Percentiles rank a stretch among this genome's conserved stretches.
Evolutionary conservation across 2,113 vertebrate genomes (phyloP).

Genomic region (Pseudopipra pipra): DNA sequence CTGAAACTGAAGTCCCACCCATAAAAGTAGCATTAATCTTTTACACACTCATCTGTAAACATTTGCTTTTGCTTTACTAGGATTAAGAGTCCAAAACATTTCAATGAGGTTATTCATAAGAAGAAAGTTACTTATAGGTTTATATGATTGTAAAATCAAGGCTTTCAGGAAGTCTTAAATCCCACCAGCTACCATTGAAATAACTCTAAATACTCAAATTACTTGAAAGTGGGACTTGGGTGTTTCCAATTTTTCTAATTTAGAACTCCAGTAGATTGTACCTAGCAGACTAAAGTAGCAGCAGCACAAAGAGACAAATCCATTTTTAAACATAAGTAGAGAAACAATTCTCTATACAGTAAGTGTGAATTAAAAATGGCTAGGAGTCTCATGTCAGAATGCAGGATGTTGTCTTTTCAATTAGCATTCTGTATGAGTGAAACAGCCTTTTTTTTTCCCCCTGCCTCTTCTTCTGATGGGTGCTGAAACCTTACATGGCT

Average conservation of each 20-base stretch:
- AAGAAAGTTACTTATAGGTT: background rate
- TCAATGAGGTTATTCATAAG: background rate
- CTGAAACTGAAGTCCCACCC: background rate
- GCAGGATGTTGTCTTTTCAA: background rate
- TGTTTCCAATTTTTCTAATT: background rate
- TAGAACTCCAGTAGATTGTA: background rate
- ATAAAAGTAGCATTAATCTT: background rate
- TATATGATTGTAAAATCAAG: background rate
- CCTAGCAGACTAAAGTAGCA: background rate
- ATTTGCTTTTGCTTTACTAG: background rate
- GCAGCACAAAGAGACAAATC: background rate
- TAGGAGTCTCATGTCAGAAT: background rate
- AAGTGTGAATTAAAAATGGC: background rate
- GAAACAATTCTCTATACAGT: background rate
- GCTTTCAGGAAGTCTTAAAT: background rate
- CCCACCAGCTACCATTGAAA: background rate
- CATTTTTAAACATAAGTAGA: background rate
- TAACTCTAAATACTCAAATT: background rate
- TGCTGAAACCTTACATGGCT: background rate
- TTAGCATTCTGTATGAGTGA: background rate
- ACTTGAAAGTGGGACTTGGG: background rate
- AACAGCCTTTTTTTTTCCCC: background rate
- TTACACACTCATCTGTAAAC: background rate
- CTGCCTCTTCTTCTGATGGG: background rate
- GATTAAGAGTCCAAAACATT: background rate